Evolutionary conservation across 2,797 vertebrate genomes (phyloP), one percentile per base, ranked within the genome.

Genomic region (Brachyalestes nurse): DNA sequence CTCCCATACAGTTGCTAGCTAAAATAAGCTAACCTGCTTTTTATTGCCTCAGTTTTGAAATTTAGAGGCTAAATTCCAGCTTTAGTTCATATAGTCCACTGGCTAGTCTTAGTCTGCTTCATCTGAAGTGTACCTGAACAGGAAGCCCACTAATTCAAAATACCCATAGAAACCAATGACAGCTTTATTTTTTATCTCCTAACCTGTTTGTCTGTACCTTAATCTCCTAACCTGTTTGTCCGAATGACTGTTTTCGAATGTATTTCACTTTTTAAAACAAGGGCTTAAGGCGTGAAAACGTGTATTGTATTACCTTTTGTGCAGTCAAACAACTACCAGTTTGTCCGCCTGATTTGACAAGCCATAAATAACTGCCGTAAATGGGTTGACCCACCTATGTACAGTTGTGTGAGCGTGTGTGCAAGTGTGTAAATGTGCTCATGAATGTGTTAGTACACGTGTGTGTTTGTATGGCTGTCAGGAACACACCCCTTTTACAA

Each of bases 321-420:
- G 25, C 42, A 21, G n/a, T 47, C 42, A 71, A 51, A 71, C 49
- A 64, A 28, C 49, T 64, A 77, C 80, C 69, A 57, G 80, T 72
- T 77, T 57, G 67, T 58, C 55, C 45, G 64, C 66, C 23, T 65
- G 67, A 75, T 19, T 38, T 82, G 21, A 67, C 61, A 75, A 49
- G 8, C 6, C 65, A 55, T 72, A 16, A 79, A 55, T 40, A 28
- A 75, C 38, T 38, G 25, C 71, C 51, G 19, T 77, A 47, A 16
- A 51, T 21, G 51, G 55, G 23, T 42, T 66, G 14, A 28, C 49
- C 62, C 72, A 72, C 66, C 72, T 60, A 74, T 9, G 72, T 13
- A 61, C 5, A 28, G 58, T 13, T 82, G 16, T 17, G 12, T 67
- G n/a, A n/a, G n/a, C n/a, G 34, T 67, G 21, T 45, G 12, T 70